Base-by-base conservation (phyloP, 2,888 invertebrate species). In the Dorcus parallelipipedus region DNA sequence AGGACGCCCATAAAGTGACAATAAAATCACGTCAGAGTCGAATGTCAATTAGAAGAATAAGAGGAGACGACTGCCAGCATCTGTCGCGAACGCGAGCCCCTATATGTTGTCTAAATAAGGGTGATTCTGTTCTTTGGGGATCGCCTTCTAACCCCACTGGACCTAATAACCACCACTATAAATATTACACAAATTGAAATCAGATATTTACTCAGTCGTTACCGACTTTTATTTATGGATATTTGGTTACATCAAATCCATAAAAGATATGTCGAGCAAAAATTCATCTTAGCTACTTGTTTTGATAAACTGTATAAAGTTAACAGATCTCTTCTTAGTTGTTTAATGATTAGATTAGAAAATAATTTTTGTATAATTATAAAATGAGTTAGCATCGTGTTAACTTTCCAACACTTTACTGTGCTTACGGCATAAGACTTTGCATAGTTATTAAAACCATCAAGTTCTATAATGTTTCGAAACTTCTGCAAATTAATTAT, bases 151-250 rank as follows among this genome's bases (percentile, higher is more conserved):
- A 42, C 58, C 56, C 58, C 58, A 40, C 38, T 53, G 58, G 53
- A 53, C 58, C 53, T 42, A 26, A 42, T 59, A 59, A 59, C 54
- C 52, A 54, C 59, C 59, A 54, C 65, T 63, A 66, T 66, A 66
- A 66, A 64, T 66, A 66, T 66, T 66, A 61, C 61, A 60, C 65
- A 66, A 66, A 66, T 66, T 66, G 65, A 64, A 64, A 66, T 55
- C 61, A 52, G 65, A 66, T 56, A 58, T 61, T 59, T 51, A 52
- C 51, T 54, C 54, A 53, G 49, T 42, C 41, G 7, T 45, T 40
- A 10, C n/a, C 5, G 51, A 48, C 48, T 51, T 52, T 59, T 59
- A 59, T 59, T 59, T 59, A 55, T 55, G 59, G 59, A 58, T 26
- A 42, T 49, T 43, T 54, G 41, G 49, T 54, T 48, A 39, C 48